Percentiles rank a stretch among this genome's conserved stretches.
Conservation (phyloP, 1,140 invertebrate genomes). For the Drosophila ercepeae region DNA sequence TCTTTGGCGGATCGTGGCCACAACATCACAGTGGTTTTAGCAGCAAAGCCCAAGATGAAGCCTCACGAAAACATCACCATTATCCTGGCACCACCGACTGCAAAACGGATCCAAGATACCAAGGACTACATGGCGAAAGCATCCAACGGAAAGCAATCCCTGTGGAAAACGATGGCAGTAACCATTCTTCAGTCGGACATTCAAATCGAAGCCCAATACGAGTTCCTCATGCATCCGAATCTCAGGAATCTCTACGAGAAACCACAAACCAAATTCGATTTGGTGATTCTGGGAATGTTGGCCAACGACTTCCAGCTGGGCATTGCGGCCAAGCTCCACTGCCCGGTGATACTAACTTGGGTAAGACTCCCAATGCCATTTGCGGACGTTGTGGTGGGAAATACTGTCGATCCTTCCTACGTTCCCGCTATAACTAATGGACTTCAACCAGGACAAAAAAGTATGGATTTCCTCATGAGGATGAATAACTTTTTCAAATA, state of each 20-base stretch:
- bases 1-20: conserved; percentile 67
- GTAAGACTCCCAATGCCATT: conserved; percentile 34
- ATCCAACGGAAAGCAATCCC: conserved; percentile 22
- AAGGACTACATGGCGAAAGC: conserved; percentile 31
- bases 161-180: conserved; percentile 3
- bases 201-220: conserved; percentile 47
- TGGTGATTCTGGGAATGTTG: conserved; percentile 63
- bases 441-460: conserved; percentile 4
- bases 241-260: conserved; percentile 55
- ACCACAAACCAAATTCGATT: conserved; percentile 60
- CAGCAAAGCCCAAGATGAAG: conserved; percentile 43
- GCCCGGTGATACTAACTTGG: conserved; percentile 60
- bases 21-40: conserved; percentile 76
- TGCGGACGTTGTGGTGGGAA: conserved; percentile 48
- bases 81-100: conserved; percentile 45
- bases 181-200: neutral
- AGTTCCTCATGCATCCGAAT: conserved; percentile 42
- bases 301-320: conserved; percentile 72
- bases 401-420: conserved; percentile 53
- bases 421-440: conserved; percentile 37
- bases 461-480: conserved; percentile 14
- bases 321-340: conserved; percentile 58
- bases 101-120: conserved; percentile 22
- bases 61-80: conserved; percentile 56
- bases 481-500: conserved; percentile 16